These are phyloP conservation scores for Sebastes fasciatus DNA, from an alignment of 2,113 vertebrate species.

Conservation along the genomic window DNA sequence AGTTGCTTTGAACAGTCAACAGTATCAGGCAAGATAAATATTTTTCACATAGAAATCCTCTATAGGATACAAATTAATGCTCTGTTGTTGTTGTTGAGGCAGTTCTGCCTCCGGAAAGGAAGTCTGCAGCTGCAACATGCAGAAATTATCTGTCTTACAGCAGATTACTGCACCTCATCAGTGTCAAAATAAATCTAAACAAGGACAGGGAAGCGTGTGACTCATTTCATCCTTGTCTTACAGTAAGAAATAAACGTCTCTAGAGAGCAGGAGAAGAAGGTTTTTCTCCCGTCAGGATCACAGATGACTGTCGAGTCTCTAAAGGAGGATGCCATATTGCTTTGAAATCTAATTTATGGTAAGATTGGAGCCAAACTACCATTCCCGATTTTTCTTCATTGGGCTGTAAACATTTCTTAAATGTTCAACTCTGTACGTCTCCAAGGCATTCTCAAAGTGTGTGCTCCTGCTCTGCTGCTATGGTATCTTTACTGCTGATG, in stretches of 20 bases:
- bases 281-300: not conserved
- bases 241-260: not conserved
- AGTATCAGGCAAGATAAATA: not conserved
- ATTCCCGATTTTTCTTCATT: not conserved
- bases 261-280: not conserved
- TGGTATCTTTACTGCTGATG: not conserved
- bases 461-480: not conserved
- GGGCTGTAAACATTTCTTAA: not conserved
- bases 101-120: not conserved
- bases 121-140: not conserved
- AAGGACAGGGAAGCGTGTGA: not conserved
- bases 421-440: not conserved
- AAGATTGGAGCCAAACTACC: not conserved
- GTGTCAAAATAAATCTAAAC: constrained; percentile 11
- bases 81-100: not conserved
- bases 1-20: not conserved
- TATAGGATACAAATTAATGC: not conserved
- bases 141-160: not conserved
- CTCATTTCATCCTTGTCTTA: not conserved
- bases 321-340: not conserved
- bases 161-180: constrained; percentile 17
- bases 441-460: not conserved
- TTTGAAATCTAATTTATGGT: constrained; percentile 1
- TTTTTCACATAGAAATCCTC: not conserved
- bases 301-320: not conserved